These are phyloP conservation scores for Protomyctophum bolini DNA, from an alignment of 2,113 vertebrate species.

Conservation along the genomic window DNA sequence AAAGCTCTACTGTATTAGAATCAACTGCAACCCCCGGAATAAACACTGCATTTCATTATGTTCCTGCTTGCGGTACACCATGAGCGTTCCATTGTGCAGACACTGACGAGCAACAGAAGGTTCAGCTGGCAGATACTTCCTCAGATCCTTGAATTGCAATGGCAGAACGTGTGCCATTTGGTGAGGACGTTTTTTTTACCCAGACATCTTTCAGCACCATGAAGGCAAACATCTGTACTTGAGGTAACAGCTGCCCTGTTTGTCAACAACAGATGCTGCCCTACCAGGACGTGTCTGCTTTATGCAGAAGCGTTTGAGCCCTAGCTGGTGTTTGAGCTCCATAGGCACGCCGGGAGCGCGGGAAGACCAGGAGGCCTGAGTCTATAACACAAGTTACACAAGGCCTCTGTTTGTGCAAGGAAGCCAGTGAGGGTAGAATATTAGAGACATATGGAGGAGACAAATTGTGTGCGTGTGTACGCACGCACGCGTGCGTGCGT, in stretches of 20 bases:
- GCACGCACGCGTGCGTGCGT: not conserved
- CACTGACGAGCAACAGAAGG: not conserved
- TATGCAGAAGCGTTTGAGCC: not conserved
- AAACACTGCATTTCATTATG: not conserved
- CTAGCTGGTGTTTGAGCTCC: not conserved
- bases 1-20: too few species aligned
- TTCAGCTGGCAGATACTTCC: not conserved
- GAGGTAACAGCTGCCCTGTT: too few species aligned
- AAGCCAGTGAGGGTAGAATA: constrained; percentile 3
- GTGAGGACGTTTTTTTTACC: not conserved
- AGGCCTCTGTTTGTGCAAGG: constrained; percentile 14
- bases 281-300: not conserved
- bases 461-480: not conserved
- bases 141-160: too few species aligned
- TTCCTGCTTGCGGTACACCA: not conserved
- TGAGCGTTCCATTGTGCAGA: not conserved
- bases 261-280: too few species aligned
- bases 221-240: not conserved
- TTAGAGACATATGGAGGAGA: constrained; percentile 14
- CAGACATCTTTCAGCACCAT: not conserved
- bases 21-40: not conserved
- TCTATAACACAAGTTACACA: constrained; percentile 22
- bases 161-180: not conserved
- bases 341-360: constrained; percentile 7
- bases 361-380: constrained; percentile 3